A percentile compares a stretch with the other conserved stretches of the same genome.
Evolutionary conservation across 2,797 vertebrate species (phyloP).

Genomic region (Lepilemur ruficaudatus): DNA sequence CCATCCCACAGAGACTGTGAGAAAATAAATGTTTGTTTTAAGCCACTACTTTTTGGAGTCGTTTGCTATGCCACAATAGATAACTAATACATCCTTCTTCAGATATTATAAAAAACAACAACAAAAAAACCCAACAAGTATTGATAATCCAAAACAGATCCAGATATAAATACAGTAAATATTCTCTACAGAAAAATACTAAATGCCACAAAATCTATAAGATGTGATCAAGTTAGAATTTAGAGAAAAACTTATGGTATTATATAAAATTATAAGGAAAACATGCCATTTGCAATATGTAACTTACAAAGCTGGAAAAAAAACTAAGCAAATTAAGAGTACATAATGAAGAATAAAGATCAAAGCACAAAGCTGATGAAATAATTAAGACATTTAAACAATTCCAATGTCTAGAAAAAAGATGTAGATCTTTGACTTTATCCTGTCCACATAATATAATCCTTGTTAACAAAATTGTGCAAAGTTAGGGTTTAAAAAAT

Average conservation of each 20-base stretch:
- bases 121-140: background rate
- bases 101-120: background rate
- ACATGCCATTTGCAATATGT: background rate
- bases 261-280: background rate
- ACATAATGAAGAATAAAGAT: background rate
- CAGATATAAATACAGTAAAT: background rate
- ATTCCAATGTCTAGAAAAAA: background rate
- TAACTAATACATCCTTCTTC: background rate
- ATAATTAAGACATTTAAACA: background rate
- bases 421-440: background rate
- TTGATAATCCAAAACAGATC: background rate
- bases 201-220: background rate
- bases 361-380: background rate
- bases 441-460: background rate
- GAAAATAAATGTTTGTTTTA: background rate
- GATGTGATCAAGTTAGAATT: background rate
- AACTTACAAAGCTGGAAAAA: background rate
- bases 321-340: background rate
- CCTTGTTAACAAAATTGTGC: background rate
- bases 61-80: background rate
- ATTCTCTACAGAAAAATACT: background rate
- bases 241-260: background rate
- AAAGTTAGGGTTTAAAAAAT: background rate
- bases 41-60: background rate
- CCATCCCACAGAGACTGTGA: background rate